Evolutionary conservation across 2,797 vertebrate species (phyloP).

Genomic region (Onychomys leucogaster): DNA sequence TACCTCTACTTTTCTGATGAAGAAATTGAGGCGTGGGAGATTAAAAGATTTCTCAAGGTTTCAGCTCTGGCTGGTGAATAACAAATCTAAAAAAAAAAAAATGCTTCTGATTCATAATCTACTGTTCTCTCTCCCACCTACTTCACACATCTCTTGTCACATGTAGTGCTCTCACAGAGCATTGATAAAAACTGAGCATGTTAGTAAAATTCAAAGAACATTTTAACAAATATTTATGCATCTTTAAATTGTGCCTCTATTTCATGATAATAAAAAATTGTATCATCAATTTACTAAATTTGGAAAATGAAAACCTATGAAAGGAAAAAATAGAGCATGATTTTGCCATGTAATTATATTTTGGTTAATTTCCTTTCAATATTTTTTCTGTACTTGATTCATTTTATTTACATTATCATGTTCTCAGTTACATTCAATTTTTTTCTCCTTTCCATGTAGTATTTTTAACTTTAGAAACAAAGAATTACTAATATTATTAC

Average conservation of each 20-base stretch:
- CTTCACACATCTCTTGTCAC: neutral
- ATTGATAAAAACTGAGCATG: slow-evolving; percentile 24
- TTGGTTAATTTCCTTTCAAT: slow-evolving; percentile 15
- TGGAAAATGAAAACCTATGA: neutral
- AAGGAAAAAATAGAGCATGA: neutral
- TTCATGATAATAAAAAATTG: slow-evolving; percentile 34
- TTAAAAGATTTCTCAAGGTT: slow-evolving; percentile 78
- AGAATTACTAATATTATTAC: neutral
- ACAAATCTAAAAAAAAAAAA: slow-evolving; percentile 68
- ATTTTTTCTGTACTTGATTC: slow-evolving; percentile 29
- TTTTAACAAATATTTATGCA: neutral
- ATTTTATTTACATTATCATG: slow-evolving; percentile 1
- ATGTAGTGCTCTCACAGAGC: neutral
- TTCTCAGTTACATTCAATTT: slow-evolving; percentile 3
- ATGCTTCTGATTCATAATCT: slow-evolving; percentile 53
- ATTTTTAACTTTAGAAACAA: slow-evolving; percentile 54
- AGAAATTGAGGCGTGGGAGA: slow-evolving; percentile 70
- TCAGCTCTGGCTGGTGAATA: slow-evolving; percentile 54
- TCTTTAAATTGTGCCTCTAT: slow-evolving; percentile 16
- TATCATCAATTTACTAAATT: neutral
- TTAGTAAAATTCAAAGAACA: slow-evolving; percentile 30
- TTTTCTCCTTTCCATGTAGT: neutral
- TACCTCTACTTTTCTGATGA: slow-evolving; percentile 75
- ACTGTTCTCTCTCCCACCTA: neutral
- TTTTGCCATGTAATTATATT: neutral